Base-by-base conservation (phyloP, 2,113 vertebrate genomes). In the Protobothrops flavoviridis region DNA sequence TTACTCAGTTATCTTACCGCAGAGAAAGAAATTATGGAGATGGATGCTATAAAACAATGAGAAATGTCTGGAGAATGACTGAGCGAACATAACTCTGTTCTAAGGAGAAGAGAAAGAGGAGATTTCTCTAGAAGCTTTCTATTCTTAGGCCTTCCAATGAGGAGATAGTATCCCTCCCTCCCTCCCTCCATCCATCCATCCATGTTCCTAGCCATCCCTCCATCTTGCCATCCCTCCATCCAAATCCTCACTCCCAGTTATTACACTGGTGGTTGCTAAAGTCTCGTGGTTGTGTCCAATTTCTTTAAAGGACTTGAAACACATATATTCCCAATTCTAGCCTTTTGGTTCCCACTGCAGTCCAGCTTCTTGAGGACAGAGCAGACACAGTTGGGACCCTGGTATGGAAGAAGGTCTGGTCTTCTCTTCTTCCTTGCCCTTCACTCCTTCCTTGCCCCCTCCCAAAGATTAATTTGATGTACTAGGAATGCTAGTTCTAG, bases 1-100 rank as follows among this genome's bases (percentile, higher is more conserved):
- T 87, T 69, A 48, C 90, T 89, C 45, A 48, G 53, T 90, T 92
- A 91, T 94, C 90, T 96, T 59, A 43, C 91, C 89, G 87, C 92
- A 95, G 20, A 95, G 94, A 93, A 20, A 81, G 94, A 17, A 92
- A 88, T 23, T 57, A 94, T 23, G 48, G 93, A 92, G 91, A 61
- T 52, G 39, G 0, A 81, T 93, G 90, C 24, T 2, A 11, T 7
- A 50, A 88, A 90, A 92, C 26, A 86, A 57, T 9, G 45, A 15
- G 15, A 43, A 52, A 39, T 29, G 90, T 24, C 50, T 52, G 5
- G n/a, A 90, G 15, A 90, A 17, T 86, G 23, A 23, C 26, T 93
- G 92, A 92, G 59, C 0, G 33, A 94, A 90, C 39, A 3, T 1
- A 39, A 81, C 5, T 74, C 13, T 74, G 5, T 17, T 74, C 64